These are phyloP conservation scores for Drosophila navojoa DNA, from an alignment of 1,140 invertebrate genomes.

Conservation along the genomic window DNA sequence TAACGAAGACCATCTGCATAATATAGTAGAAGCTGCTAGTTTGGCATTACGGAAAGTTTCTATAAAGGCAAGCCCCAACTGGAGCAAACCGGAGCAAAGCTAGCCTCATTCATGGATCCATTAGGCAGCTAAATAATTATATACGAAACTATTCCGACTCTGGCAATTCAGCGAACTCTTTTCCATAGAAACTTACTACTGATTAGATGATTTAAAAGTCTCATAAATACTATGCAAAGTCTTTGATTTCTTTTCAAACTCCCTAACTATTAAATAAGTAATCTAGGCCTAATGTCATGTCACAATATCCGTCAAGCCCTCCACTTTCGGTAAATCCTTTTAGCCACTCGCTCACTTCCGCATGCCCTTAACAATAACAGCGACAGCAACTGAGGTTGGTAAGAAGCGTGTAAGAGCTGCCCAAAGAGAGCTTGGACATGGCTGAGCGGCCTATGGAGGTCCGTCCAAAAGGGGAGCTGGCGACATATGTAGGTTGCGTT, in stretches of 20 bases:
- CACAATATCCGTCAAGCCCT: too few species aligned
- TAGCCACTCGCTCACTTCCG: slow-evolving; percentile 13
- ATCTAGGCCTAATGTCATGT: too few species aligned
- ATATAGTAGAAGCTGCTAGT: slow-evolving; percentile 36
- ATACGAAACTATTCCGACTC: neutral
- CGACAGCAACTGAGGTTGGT: slow-evolving; percentile 4
- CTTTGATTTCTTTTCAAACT: too few species aligned
- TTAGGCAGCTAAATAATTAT: neutral
- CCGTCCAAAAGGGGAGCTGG: slow-evolving; percentile 27
- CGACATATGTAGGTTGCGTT: slow-evolving; percentile 79
- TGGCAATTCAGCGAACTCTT: neutral
- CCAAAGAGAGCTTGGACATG: neutral
- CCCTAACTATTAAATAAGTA: too few species aligned
- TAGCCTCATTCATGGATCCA: slow-evolving; percentile 8
- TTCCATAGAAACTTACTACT: too few species aligned
- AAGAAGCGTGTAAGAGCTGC: slow-evolving; percentile 11
- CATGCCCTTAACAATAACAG: slow-evolving; percentile 5
- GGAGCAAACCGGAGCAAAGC: slow-evolving; percentile 2
- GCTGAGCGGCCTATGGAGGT: neutral
- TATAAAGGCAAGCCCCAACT: slow-evolving; percentile 11
- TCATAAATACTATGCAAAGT: too few species aligned
- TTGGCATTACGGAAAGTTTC: slow-evolving; percentile 27
- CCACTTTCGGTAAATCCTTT: slow-evolving; percentile 18
- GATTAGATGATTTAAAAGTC: too few species aligned
- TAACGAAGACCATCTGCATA: slow-evolving; percentile 72